Evolutionary conservation across 2,797 vertebrate genomes (phyloP).

Genomic region (Macrochelys suwanniensis): DNA sequence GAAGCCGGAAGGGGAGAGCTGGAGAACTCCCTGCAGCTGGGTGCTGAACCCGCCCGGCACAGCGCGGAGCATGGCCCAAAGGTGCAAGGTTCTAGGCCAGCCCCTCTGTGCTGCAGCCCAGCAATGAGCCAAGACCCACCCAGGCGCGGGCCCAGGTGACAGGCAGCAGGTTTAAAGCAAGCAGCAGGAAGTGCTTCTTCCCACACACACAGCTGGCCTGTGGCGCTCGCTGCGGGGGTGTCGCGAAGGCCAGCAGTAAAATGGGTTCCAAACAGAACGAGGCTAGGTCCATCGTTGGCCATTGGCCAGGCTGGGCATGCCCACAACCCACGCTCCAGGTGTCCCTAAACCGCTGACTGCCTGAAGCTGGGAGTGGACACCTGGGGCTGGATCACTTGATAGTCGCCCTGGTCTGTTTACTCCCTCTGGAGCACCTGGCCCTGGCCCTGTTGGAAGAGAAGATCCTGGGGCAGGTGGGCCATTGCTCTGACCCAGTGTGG

Average conservation of each 20-base stretch:
- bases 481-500: neutral
- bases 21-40: too few relatives aligned
- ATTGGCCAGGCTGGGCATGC: neutral
- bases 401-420: neutral
- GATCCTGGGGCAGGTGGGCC: neutral
- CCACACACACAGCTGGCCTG: neutral
- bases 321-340: too few relatives aligned
- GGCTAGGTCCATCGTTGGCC: too few relatives aligned
- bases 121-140: neutral
- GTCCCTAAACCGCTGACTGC: too few relatives aligned
- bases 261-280: neutral
- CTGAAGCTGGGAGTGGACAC: too few relatives aligned
- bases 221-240: neutral
- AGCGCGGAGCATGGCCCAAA: neutral
- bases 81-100: too few relatives aligned
- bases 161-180: too few relatives aligned
- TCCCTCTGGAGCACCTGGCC: neutral
- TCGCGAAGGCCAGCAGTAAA: neutral
- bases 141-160: neutral
- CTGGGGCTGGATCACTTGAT: neutral
- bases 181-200: too few relatives aligned
- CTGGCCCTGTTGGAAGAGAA: too few relatives aligned
- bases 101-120: neutral
- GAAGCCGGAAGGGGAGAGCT: too few relatives aligned
- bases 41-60: too few relatives aligned